Conservation (phyloP, 2,113 vertebrate species). For the Thamnophis sirtalis region DNA sequence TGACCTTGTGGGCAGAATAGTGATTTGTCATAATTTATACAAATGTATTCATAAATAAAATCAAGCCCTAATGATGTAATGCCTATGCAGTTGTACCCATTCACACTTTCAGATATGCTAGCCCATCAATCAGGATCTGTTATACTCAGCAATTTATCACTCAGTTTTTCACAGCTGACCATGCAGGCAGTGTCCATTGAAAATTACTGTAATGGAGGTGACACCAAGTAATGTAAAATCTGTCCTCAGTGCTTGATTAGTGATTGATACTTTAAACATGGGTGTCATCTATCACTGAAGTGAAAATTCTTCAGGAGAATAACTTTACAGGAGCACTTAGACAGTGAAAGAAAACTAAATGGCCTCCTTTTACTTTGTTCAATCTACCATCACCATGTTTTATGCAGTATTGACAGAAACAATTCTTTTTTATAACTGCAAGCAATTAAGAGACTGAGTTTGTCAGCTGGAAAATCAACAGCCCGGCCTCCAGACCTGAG, state of each 20-base stretch:
- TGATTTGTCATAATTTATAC: not conserved
- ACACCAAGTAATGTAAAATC: not conserved
- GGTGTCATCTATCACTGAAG: not conserved
- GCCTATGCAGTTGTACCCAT: not conserved
- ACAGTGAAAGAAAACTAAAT: not conserved
- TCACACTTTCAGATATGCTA: not conserved
- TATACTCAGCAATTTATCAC: not conserved
- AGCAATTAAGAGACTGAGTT: not conserved
- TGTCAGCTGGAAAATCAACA: not conserved
- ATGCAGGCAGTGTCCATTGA: not conserved
- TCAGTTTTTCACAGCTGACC: conserved; percentile 7
- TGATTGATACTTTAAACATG: not conserved
- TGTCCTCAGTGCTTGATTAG: not conserved
- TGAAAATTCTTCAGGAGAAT: not conserved
- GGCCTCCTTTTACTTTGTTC: not conserved
- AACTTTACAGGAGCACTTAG: not conserved
- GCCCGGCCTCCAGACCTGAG: not conserved
- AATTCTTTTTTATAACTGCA: not conserved
- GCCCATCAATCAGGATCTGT: conserved; percentile 3
- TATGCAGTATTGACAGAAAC: not conserved
- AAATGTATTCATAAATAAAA: not conserved
- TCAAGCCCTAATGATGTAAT: not conserved
- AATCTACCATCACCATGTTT: not conserved
- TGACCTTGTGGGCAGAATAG: not conserved
- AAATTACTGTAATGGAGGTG: not conserved